Evolutionary conservation across 2,888 invertebrate genomes (phyloP).

Genomic region (Ochlodes sylvanus): DNA sequence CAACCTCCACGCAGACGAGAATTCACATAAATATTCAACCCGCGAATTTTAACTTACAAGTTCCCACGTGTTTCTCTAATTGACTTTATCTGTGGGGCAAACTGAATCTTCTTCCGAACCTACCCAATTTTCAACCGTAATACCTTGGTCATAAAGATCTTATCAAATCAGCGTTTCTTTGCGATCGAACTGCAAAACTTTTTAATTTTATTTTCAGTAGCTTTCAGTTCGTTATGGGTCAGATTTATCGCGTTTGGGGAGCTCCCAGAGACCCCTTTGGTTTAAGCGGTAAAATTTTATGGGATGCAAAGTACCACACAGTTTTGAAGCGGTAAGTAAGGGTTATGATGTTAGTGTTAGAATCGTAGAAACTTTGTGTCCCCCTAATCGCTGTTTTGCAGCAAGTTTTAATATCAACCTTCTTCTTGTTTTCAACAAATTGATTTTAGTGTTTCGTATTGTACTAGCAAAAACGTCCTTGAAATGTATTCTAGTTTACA

Average conservation of each 20-base stretch:
- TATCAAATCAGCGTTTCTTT: not conserved
- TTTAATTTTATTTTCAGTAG: conserved; percentile 32
- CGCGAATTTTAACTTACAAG: conserved; percentile 10
- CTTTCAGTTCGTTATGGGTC: conserved; percentile 27
- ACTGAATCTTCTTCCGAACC: not conserved
- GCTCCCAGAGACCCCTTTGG: not conserved
- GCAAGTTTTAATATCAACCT: not conserved
- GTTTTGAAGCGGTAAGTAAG: not conserved
- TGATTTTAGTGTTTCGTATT: too few species aligned
- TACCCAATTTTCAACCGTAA: conserved; percentile 10
- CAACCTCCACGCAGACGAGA: not conserved
- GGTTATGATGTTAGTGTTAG: not conserved
- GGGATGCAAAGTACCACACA: conserved; percentile 13
- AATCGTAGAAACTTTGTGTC: not conserved
- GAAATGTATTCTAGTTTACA: too few species aligned
- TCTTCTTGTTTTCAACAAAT: too few species aligned
- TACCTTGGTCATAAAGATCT: not conserved
- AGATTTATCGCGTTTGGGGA: conserved; percentile 21
- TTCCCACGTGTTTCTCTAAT: conserved; percentile 14
- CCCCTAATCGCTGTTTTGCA: too few species aligned
- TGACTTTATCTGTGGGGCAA: conserved; percentile 15
- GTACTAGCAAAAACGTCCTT: too few species aligned
- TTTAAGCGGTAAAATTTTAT: conserved; percentile 17
- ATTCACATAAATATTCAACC: not conserved
- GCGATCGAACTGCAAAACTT: conserved; percentile 18